A percentile compares a stretch with the other conserved stretches of the same genome.
Evolutionary conservation across 92 coral and sea anemone species (phyloP).

Genomic region (Virgularia gustaviana): DNA sequence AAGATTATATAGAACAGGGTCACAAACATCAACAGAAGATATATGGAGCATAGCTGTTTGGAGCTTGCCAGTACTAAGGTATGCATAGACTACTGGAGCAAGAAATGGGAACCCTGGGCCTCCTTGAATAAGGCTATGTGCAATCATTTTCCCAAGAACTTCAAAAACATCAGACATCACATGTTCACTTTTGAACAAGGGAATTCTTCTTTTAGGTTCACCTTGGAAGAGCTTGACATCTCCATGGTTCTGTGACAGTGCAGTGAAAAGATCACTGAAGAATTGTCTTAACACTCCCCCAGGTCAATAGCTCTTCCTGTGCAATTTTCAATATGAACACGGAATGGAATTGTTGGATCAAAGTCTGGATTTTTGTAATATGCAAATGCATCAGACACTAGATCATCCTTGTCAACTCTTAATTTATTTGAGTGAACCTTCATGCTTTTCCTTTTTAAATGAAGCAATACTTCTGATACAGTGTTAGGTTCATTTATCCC

Average conservation of each 20-base stretch:
- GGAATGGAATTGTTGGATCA: conserved; percentile 42
- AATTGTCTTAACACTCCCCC: conserved; percentile 59
- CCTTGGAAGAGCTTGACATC: conserved; percentile 41
- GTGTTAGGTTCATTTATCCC: background rate
- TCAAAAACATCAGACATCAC: conserved; percentile 54
- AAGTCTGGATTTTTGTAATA: conserved; percentile 57
- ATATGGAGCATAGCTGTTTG: conserved; percentile 49
- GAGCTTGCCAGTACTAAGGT: conserved; percentile 55
- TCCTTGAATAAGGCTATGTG: conserved; percentile 56
- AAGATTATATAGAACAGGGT: conserved; percentile 7
- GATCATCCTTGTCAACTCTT: conserved; percentile 53
- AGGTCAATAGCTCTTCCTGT: conserved; percentile 51
- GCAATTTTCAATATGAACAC: conserved; percentile 46
- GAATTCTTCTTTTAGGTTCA: conserved; percentile 26
- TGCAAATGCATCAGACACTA: conserved; percentile 41
- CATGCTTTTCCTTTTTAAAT: conserved; percentile 39
- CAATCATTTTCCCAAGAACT: conserved; percentile 55
- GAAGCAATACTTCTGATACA: conserved; percentile 47
- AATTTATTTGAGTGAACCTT: conserved; percentile 37
- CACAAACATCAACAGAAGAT: conserved; percentile 44
- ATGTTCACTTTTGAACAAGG: conserved; percentile 59
- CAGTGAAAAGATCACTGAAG: conserved; percentile 44
- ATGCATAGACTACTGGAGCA: conserved; percentile 58
- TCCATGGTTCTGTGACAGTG: conserved; percentile 23
- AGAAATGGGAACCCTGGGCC: conserved; percentile 67